Evolutionary conservation across 2,888 invertebrate species (phyloP), one percentile per base, ranked within the genome.

Genomic region (Scaptomyza polygonia): DNA sequence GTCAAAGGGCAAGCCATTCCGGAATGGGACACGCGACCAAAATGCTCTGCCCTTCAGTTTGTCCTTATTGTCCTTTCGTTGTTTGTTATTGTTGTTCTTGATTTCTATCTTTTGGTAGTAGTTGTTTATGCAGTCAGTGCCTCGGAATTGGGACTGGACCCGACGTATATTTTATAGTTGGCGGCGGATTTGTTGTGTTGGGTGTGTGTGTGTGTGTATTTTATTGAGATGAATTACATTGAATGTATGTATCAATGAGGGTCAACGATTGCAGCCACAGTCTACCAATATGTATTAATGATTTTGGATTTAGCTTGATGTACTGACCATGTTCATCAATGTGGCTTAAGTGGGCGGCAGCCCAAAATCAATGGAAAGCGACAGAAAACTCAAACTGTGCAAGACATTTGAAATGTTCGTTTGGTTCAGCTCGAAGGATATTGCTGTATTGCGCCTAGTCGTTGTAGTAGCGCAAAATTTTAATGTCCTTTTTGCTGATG

Each of bases 211-310:
- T 69, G 71, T 79, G 67, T 71, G 68, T 67, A 69, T 86, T 83
- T 83, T 86, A 83, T 83, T 83, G 84, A 83, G 86, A 83, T 86
- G 83, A 83, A 83, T 83, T 86, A 83, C 84, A 83, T 67, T 61
- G 58, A 65, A 71, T 57, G 57, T 77, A 57, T 64, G 82, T 74
- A 76, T 76, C 79, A 81, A 85, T 81, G 86, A 79, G 83, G 81
- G 86, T 86, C 86, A 78, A 69, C 58, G 61, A 48, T 53, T 54
- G 55, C 56, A 49, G 36, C 39, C 27, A 30, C 53, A 52, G 49
- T 44, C 16, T 18, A 1, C 39, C 48, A 42, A 32, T 30, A 69
- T 80, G 72, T 81, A 81, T 85, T 87, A 85, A 86, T 82, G 82
- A 73, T 85, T 85, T 83, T 55, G 84, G 87, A 81, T 84, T 72